Conservation (phyloP, 2,888 invertebrate species). For the Tiliacea aurago region DNA sequence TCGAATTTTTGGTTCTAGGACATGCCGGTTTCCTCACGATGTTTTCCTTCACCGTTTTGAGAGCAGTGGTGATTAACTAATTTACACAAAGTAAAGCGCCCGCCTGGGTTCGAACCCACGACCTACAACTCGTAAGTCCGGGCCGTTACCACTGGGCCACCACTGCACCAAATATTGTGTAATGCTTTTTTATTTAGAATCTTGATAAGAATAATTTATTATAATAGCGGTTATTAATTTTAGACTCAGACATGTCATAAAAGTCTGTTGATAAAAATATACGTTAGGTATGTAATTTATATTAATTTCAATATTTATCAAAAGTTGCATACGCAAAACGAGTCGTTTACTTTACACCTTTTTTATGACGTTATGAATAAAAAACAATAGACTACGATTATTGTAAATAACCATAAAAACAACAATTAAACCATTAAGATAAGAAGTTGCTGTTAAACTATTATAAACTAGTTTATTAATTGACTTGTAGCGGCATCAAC, state of each 20-base stretch:
- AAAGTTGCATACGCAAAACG: background rate
- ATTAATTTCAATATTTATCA: background rate
- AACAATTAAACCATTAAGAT: conserved; percentile 8
- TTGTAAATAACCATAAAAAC: conserved; percentile 3
- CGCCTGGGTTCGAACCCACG: no score
- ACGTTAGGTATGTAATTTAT: no score
- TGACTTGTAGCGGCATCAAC: no score
- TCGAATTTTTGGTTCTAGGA: no score
- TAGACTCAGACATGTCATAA: background rate
- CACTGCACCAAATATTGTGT: conserved; percentile 7
- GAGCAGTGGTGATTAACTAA: no score
- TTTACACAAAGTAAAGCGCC: no score
- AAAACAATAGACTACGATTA: background rate
- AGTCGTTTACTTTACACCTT: conserved; percentile 1
- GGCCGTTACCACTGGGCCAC: no score
- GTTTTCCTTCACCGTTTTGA: no score
- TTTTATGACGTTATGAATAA: background rate
- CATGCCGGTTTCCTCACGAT: no score
- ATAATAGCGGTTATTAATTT: background rate
- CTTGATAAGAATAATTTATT: conserved; percentile 5
- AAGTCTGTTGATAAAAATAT: background rate
- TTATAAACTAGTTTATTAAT: background rate
- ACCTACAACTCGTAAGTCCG: no score
- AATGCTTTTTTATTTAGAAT: background rate
- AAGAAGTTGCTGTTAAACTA: background rate